These are phyloP conservation scores for Pterostichus madidus DNA, from an alignment of 2,888 invertebrate species.

Conservation along the genomic window DNA sequence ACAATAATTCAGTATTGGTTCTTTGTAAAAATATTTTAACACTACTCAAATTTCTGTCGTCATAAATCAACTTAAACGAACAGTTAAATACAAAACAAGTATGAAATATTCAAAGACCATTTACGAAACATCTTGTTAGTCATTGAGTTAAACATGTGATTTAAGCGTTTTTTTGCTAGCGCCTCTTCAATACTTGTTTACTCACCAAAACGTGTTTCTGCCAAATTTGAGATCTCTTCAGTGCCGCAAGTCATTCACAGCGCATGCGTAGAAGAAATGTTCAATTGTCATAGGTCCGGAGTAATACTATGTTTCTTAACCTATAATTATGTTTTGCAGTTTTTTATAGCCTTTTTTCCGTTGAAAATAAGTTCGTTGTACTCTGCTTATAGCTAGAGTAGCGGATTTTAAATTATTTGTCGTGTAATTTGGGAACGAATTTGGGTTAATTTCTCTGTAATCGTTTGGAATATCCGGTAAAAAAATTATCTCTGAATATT, in stretches of 20 bases:
- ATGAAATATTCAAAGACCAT: constrained; percentile 52
- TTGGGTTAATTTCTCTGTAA: constrained; percentile 42
- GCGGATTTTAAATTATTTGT: constrained; percentile 20
- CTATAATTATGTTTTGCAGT: constrained; percentile 40
- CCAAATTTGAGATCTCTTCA: constrained; percentile 29
- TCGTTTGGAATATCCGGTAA: constrained; percentile 15
- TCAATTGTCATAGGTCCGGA: constrained; percentile 40
- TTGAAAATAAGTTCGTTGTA: constrained; percentile 37
- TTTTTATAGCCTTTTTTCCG: not conserved
- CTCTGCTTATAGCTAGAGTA: not conserved
- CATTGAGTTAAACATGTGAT: constrained; percentile 50
- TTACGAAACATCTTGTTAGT: constrained; percentile 50
- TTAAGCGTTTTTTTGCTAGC: constrained; percentile 39
- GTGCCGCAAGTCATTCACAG: constrained; percentile 7
- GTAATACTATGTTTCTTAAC: constrained; percentile 15
- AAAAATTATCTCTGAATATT: not conserved
- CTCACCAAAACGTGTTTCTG: constrained; percentile 36
- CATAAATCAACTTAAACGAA: constrained; percentile 48
- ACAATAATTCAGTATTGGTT: constrained; percentile 9
- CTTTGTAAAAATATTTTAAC: constrained; percentile 22
- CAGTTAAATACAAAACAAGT: constrained; percentile 27
- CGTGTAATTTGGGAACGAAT: not conserved
- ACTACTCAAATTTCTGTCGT: constrained; percentile 42
- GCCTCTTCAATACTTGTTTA: constrained; percentile 45
- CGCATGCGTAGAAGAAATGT: constrained; percentile 19